Conservation (phyloP, 2,797 vertebrate genomes). For the Sebastes cheni region DNA sequence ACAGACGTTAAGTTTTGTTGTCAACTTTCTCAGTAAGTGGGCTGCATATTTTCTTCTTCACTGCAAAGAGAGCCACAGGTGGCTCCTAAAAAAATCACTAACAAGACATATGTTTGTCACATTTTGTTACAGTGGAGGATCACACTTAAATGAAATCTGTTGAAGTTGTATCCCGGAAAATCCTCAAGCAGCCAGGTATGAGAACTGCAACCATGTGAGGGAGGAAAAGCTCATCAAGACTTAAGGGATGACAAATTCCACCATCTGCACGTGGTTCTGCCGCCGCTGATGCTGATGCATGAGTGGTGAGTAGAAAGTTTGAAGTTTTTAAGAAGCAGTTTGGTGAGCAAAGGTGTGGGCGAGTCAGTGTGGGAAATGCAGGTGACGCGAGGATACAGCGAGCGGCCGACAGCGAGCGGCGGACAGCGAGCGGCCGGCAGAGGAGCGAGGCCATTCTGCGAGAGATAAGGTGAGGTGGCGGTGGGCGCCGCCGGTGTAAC, state of each 20-base stretch:
- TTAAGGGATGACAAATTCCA: conserved; percentile 54
- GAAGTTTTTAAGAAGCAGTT: conserved; percentile 6
- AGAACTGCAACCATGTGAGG: conserved; percentile 44
- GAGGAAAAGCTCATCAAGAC: conserved; percentile 60
- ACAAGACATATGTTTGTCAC: conserved; percentile 64
- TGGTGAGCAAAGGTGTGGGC: not conserved
- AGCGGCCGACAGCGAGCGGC: conserved; percentile 22
- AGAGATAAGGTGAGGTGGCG: conserved; percentile 51
- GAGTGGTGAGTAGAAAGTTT: conserved; percentile 25
- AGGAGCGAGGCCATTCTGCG: conserved; percentile 35
- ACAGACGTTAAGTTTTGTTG: conserved; percentile 9
- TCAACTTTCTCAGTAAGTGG: not conserved
- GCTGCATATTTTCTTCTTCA: conserved; percentile 20
- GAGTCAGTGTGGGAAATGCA: not conserved
- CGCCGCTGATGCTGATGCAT: not conserved
- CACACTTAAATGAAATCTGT: conserved; percentile 53
- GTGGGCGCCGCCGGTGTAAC: conserved; percentile 45
- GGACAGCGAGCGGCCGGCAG: conserved; percentile 1
- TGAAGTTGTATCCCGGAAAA: conserved; percentile 56
- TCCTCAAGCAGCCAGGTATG: conserved; percentile 62
- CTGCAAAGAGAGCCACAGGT: conserved; percentile 51
- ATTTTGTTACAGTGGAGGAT: conserved; percentile 46
- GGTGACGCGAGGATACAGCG: not conserved
- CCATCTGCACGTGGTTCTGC: conserved; percentile 48
- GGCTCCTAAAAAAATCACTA: conserved; percentile 21